These are phyloP conservation scores for Cephus pygmeus DNA, from an alignment of 2,888 invertebrate genomes.

Conservation along the genomic window DNA sequence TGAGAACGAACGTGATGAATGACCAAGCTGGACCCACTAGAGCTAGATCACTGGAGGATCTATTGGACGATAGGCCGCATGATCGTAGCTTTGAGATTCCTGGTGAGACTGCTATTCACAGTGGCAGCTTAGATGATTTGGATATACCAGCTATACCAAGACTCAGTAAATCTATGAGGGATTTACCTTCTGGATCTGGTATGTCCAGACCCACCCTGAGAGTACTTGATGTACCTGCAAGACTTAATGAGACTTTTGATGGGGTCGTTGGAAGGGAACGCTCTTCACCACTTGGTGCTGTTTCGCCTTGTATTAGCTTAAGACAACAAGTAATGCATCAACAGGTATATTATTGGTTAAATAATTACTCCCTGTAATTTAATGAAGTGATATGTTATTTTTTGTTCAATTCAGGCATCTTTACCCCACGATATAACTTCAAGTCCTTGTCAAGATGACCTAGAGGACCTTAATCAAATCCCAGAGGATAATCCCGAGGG, in stretches of 20 bases:
- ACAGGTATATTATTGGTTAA: slow-evolving; percentile 34
- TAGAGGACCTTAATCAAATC: background rate
- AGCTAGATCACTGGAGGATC: slow-evolving; percentile 77
- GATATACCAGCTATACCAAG: slow-evolving; percentile 59
- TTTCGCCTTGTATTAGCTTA: slow-evolving; percentile 46
- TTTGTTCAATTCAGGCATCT: slow-evolving; percentile 29
- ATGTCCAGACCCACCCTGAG: slow-evolving; percentile 41
- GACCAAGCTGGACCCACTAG: slow-evolving; percentile 70
- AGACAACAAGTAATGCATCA: slow-evolving; percentile 46
- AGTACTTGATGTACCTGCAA: slow-evolving; percentile 44
- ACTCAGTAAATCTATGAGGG: slow-evolving; percentile 52
- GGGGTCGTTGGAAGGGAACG: slow-evolving; percentile 49
- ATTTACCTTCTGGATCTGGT: slow-evolving; percentile 43
- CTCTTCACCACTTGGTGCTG: slow-evolving; percentile 47
- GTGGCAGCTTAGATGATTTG: slow-evolving; percentile 55
- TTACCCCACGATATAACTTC: slow-evolving; percentile 43
- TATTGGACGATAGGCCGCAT: slow-evolving; percentile 69
- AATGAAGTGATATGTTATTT: background rate
- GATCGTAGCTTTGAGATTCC: slow-evolving; percentile 58
- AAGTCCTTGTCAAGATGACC: slow-evolving; percentile 40
- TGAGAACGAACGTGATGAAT: slow-evolving; percentile 65
- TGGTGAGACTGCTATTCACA: slow-evolving; percentile 50
- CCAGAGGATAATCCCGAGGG: slow-evolving; percentile 39
- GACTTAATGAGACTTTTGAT: slow-evolving; percentile 55
- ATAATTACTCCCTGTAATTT: background rate